Percentiles rank a stretch among this genome's conserved stretches.
Evolutionary conservation across 2,113 vertebrate species (phyloP).

Genomic region (Phalacrocorax carbo): DNA sequence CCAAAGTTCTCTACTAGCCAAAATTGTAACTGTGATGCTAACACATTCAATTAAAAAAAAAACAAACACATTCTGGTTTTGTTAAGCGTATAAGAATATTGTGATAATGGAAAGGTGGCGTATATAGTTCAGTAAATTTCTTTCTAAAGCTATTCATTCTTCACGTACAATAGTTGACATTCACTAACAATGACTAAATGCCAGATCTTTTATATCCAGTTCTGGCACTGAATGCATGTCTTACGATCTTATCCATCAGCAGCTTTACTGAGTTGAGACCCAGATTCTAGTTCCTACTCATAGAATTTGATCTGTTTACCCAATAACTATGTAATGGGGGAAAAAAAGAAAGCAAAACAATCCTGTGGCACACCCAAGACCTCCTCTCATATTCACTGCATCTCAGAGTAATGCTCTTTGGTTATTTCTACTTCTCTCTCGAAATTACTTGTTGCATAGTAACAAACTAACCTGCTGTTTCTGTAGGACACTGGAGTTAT

Average conservation of each 20-base stretch:
- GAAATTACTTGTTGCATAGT: not conserved
- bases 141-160: conserved; percentile 40
- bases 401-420: not conserved
- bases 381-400: not conserved
- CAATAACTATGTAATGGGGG: not conserved
- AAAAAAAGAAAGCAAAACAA: not conserved
- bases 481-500: not conserved
- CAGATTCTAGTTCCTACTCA: not conserved
- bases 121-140: not conserved
- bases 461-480: not conserved
- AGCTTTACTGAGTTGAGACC: not conserved
- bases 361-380: not conserved
- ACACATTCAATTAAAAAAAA: not conserved
- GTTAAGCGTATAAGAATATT: not conserved
- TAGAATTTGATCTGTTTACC: not conserved
- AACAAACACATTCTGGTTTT: not conserved
- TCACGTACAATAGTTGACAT: conserved; percentile 26
- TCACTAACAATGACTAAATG: conserved; percentile 34
- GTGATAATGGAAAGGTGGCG: not conserved
- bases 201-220: not conserved
- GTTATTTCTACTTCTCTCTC: not conserved
- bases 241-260: not conserved
- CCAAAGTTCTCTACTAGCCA: not conserved
- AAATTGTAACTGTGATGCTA: not conserved
- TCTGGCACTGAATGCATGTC: not conserved